phyloP scores from a whole-genome alignment of 2,888 invertebrate genomes.

The Teleiodes luculella region DNA sequence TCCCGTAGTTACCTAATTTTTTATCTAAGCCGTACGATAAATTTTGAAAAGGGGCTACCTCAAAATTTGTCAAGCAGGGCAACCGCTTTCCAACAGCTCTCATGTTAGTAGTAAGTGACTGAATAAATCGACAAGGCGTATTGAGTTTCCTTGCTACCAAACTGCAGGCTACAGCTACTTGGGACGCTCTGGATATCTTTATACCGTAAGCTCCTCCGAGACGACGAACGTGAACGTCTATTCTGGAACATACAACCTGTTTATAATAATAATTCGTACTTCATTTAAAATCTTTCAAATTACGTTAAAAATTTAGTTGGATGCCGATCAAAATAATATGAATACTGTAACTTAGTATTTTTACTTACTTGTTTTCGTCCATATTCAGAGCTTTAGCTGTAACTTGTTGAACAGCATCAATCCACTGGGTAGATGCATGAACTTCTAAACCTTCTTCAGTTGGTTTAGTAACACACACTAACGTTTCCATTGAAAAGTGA shows the following conservation, averaged over 20 bases:
- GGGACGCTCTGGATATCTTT: slow-evolving; percentile 81
- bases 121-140: slow-evolving; percentile 81
- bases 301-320: neutral
- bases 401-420: slow-evolving; percentile 75
- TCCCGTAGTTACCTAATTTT: too few species aligned
- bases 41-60: slow-evolving; percentile 42
- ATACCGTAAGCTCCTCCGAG: slow-evolving; percentile 80
- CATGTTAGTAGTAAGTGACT: slow-evolving; percentile 82
- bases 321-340: too few species aligned
- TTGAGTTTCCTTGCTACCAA: slow-evolving; percentile 80
- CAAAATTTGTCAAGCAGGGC: slow-evolving; percentile 69
- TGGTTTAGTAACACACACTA: slow-evolving; percentile 80
- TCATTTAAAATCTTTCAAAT: too few species aligned
- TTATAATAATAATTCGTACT: too few species aligned
- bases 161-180: slow-evolving; percentile 80
- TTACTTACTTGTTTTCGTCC: slow-evolving; percentile 75
- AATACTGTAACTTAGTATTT: neutral
- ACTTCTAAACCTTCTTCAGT: slow-evolving; percentile 84
- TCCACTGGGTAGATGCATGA: slow-evolving; percentile 79
- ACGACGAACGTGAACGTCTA: slow-evolving; percentile 72
- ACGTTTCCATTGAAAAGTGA: slow-evolving; percentile 85
- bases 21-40: too few species aligned
- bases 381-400: slow-evolving; percentile 76
- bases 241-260: neutral
- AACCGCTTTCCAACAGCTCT: slow-evolving; percentile 75